Evolutionary conservation across 2,113 vertebrate genomes (phyloP).

Genomic region (Orthonyx spaldingii): DNA sequence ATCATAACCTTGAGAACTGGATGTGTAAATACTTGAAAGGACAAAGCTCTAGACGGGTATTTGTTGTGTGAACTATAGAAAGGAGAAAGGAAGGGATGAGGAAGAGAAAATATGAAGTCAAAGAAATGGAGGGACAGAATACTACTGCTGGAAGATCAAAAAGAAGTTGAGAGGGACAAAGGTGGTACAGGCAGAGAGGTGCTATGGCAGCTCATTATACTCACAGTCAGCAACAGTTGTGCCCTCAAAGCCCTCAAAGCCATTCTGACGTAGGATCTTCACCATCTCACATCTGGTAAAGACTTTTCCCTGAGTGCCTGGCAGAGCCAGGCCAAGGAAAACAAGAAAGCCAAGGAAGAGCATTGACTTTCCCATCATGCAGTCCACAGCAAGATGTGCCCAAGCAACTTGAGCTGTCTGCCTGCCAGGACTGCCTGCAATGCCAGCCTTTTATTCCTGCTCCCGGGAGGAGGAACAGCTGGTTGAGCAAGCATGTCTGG

Average conservation of each 20-base stretch:
- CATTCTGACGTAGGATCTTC: not conserved
- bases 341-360: not conserved
- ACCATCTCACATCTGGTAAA: not conserved
- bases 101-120: not conserved
- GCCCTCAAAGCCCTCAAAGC: not conserved
- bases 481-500: not conserved
- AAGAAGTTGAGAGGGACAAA: not conserved
- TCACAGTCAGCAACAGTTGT: slow-evolving; percentile 18
- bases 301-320: not conserved
- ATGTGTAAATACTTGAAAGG: not conserved
- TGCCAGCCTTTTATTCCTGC: not conserved
- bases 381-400: not conserved
- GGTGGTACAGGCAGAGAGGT: not conserved
- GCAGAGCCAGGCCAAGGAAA: not conserved
- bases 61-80: not conserved
- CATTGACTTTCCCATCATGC: not conserved
- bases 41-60: not conserved
- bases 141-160: not conserved
- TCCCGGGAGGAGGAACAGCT: not conserved
- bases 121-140: not conserved
- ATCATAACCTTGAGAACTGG: not conserved
- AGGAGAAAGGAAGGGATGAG: not conserved
- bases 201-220: not conserved
- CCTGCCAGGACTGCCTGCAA: not conserved
- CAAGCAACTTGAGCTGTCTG: not conserved